These are phyloP conservation scores for Lagocephalus sceleratus DNA, from an alignment of 2,797 vertebrate genomes.

Conservation along the genomic window DNA sequence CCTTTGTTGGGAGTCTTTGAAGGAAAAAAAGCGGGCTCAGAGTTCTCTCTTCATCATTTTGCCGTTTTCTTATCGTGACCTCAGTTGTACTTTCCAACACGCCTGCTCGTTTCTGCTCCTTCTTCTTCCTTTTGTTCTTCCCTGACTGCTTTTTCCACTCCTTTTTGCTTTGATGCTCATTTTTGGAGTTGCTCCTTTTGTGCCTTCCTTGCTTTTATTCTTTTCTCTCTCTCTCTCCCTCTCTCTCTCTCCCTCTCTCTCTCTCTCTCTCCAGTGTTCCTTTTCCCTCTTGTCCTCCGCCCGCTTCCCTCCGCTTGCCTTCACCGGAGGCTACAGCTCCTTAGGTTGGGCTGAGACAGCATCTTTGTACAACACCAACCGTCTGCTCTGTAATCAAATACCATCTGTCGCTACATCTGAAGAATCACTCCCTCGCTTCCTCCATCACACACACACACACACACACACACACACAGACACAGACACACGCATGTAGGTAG, in stretches of 20 bases:
- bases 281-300: conserved; percentile 62
- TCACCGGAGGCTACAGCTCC: conserved; percentile 86
- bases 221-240: conserved; percentile 24
- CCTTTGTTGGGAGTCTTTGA: conserved; percentile 16
- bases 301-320: conserved; percentile 60
- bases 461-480: conserved; percentile 9
- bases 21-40: conserved; percentile 11
- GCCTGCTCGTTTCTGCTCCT: conserved; percentile 48
- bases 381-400: conserved; percentile 99
- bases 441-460: conserved; percentile 42
- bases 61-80: conserved; percentile 50
- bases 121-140: conserved; percentile 65
- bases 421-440: conserved; percentile 76
- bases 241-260: conserved; percentile 1
- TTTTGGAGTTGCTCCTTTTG: conserved; percentile 72
- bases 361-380: conserved; percentile 99
- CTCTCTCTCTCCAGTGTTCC: conserved; percentile 25
- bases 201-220: conserved; percentile 67
- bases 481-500: conserved; percentile 51
- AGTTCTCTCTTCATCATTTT: conserved; percentile 50
- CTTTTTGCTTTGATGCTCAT: conserved; percentile 70
- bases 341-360: conserved; percentile 96
- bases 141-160: conserved; percentile 58
- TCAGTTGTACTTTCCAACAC: conserved; percentile 49
- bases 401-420: conserved; percentile 99